Conservation (phyloP, 2,113 vertebrate species). For the Lampris incognitus region DNA sequence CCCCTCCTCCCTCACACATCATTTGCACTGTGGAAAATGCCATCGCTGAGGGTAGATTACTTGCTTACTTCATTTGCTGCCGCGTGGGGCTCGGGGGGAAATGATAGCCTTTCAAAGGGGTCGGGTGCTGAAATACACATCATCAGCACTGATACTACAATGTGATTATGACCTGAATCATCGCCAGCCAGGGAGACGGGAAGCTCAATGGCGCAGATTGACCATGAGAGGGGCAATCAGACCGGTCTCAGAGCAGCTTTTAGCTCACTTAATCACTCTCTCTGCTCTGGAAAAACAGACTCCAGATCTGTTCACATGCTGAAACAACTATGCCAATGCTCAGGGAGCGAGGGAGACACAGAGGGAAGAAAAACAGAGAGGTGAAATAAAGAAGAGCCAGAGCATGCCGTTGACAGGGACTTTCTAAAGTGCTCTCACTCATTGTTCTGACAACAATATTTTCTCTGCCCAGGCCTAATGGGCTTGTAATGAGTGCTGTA, state of each 20-base stretch:
- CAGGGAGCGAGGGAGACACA: slow-evolving; percentile 18
- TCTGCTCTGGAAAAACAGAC: slow-evolving; percentile 37
- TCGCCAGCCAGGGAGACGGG: slow-evolving; percentile 52
- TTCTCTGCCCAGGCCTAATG: slow-evolving; percentile 75
- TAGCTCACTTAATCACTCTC: slow-evolving; percentile 59
- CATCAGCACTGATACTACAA: slow-evolving; percentile 69
- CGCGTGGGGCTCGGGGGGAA: slow-evolving; percentile 58
- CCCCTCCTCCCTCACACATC: slow-evolving; percentile 69
- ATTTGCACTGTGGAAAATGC: slow-evolving; percentile 77
- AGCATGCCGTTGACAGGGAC: slow-evolving; percentile 48
- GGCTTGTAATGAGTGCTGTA: slow-evolving; percentile 80
- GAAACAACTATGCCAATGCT: slow-evolving; percentile 38
- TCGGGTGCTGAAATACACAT: slow-evolving; percentile 64
- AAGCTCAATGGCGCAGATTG: slow-evolving; percentile 60
- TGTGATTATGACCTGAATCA: slow-evolving; percentile 74
- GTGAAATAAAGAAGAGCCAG: slow-evolving; percentile 50
- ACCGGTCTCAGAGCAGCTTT: slow-evolving; percentile 65
- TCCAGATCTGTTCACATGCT: slow-evolving; percentile 39
- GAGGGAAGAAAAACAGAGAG: slow-evolving; percentile 32
- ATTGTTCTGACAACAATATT: slow-evolving; percentile 79
- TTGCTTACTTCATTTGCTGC: slow-evolving; percentile 77
- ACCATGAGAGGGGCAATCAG: slow-evolving; percentile 64
- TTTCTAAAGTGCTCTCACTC: slow-evolving; percentile 63
- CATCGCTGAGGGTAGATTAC: slow-evolving; percentile 70
- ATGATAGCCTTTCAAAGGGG: slow-evolving; percentile 64